Percentiles rank a stretch among this genome's conserved stretches.
Conservation (phyloP, 1,140 invertebrate species). For the Mactra quadrangularis region DNA sequence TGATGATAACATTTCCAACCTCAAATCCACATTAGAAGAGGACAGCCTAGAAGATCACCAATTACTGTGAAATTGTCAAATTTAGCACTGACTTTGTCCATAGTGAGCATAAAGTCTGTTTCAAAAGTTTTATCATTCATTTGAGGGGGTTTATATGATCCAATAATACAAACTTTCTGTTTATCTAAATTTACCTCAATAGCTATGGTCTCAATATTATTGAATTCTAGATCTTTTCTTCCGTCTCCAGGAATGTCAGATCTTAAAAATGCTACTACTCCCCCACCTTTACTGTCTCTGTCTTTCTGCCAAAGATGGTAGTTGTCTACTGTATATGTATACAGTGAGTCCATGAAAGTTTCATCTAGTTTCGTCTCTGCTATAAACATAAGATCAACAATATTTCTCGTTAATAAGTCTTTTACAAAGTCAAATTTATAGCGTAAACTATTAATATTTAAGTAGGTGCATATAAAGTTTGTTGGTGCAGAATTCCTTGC, state of each 20-base stretch:
- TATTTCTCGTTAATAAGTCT: background rate
- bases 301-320: conserved; percentile 6
- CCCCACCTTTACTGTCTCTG: conserved; percentile 8
- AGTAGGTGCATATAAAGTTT: background rate
- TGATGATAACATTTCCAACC: too few species aligned
- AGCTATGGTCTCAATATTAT: conserved; percentile 18
- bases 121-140: conserved; percentile 5
- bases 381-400: conserved; percentile 33
- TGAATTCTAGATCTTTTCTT: background rate
- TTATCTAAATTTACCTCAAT: conserved; percentile 12
- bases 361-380: conserved; percentile 19
- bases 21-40: too few species aligned
- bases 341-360: conserved; percentile 30
- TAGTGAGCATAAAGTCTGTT: background rate
- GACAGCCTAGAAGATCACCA: too few species aligned
- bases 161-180: background rate
- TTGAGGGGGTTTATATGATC: conserved; percentile 39
- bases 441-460: conserved; percentile 45
- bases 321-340: background rate
- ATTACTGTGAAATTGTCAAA: conserved; percentile 21
- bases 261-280: conserved; percentile 20
- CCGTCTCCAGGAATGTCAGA: conserved; percentile 35
- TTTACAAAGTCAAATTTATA: conserved; percentile 33
- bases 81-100: conserved; percentile 4
- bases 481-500: background rate